A percentile compares a stretch with the other conserved stretches of the same genome.
Evolutionary conservation across 2,797 vertebrate species (phyloP).

Genomic region (Phoeniculus purpureus): DNA sequence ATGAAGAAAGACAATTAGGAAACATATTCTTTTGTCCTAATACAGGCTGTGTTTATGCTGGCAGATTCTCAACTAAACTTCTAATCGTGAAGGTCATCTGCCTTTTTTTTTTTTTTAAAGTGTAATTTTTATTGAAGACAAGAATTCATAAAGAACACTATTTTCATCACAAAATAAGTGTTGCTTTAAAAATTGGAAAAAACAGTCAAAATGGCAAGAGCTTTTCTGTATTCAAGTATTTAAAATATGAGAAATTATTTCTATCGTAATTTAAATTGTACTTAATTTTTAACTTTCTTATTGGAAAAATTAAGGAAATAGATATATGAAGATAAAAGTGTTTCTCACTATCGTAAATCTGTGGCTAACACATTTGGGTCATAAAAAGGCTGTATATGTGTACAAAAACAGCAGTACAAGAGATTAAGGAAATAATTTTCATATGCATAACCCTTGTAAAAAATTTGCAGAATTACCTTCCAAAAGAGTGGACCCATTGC

Average conservation of each 20-base stretch:
- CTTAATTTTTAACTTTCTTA: background rate
- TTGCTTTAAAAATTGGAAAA: background rate
- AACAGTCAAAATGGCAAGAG: background rate
- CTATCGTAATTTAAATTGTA: background rate
- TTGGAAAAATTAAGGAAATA: background rate
- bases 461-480: background rate
- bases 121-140: background rate
- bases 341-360: background rate
- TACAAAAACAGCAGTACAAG: background rate
- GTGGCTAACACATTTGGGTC: background rate
- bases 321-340: too few relatives aligned
- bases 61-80: background rate
- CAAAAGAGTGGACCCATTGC: background rate
- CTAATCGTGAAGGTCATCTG: background rate
- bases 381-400: background rate
- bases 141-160: accelerated
- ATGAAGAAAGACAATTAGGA: background rate
- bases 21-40: background rate
- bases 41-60: background rate
- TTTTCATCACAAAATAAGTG: background rate
- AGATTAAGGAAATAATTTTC: background rate
- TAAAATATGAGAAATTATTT: background rate
- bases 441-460: background rate
- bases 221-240: background rate
- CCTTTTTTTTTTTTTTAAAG: background rate